Conservation (phyloP, 2,888 invertebrate species). For the Orthosia incerta region DNA sequence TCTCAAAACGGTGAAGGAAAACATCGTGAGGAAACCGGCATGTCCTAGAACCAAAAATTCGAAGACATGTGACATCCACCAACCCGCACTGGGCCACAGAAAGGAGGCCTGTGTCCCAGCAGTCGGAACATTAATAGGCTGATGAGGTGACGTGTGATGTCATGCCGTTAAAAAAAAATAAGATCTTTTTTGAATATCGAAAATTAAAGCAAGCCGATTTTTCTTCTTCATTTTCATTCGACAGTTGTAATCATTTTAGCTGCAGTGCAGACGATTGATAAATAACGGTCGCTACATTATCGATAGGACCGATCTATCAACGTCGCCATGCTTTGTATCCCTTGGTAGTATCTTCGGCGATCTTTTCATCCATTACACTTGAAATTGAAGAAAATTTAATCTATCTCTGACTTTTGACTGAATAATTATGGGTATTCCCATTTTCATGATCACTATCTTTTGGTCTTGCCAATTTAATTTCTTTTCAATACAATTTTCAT, state of each 20-base stretch:
- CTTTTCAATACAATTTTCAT: no score
- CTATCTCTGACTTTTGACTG: neutral
- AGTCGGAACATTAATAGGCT: no score
- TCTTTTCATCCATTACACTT: constrained; percentile 25
- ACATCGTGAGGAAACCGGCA: no score
- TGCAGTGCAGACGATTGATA: constrained; percentile 38
- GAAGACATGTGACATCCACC: no score
- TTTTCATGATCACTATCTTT: neutral
- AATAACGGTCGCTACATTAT: constrained; percentile 32
- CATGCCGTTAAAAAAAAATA: no score
- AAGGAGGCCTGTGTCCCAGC: no score
- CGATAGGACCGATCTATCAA: constrained; percentile 44
- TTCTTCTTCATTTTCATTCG: constrained; percentile 14
- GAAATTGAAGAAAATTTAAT: constrained; percentile 33
- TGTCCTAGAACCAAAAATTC: no score
- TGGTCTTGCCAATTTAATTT: no score
- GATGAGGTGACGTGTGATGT: no score
- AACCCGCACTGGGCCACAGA: no score
- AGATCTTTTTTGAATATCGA: neutral
- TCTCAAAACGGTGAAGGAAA: no score
- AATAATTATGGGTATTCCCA: neutral
- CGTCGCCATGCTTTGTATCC: constrained; percentile 40
- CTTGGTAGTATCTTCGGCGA: constrained; percentile 33
- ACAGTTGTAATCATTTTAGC: constrained; percentile 32
- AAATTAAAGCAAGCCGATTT: neutral